Evolutionary conservation across 1,140 invertebrate species (phyloP).

Genomic region (Halotydeus destructor): DNA sequence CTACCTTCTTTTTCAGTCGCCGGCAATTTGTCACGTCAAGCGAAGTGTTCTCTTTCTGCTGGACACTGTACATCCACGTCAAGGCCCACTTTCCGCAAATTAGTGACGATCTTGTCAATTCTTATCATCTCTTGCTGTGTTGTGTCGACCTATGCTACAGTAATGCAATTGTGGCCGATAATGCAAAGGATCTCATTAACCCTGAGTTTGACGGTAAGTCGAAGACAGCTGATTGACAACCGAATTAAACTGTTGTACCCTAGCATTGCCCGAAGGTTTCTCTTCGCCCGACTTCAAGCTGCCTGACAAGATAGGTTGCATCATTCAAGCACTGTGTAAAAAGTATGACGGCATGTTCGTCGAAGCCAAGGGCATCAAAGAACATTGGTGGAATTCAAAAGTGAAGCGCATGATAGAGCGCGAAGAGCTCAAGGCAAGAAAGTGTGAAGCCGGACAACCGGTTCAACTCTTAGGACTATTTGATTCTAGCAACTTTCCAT

Average conservation of each 20-base stretch:
- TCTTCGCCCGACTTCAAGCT: constrained; percentile 38
- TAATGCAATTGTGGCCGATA: constrained; percentile 55
- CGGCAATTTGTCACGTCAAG: constrained; percentile 47
- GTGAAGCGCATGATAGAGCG: constrained; percentile 58
- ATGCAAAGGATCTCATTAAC: constrained; percentile 59
- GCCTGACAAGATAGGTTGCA: constrained; percentile 41
- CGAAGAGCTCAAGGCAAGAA: constrained; percentile 29
- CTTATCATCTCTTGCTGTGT: constrained; percentile 69
- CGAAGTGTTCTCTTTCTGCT: constrained; percentile 74
- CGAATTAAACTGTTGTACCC: constrained; percentile 19
- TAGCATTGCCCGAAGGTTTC: constrained; percentile 47
- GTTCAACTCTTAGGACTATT: constrained; percentile 9
- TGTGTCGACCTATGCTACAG: constrained; percentile 74
- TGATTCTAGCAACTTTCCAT: constrained; percentile 4
- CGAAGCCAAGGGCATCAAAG: constrained; percentile 72
- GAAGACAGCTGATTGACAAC: too few relatives aligned
- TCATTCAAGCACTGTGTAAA: constrained; percentile 60
- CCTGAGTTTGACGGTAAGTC: constrained; percentile 48
- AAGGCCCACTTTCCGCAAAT: constrained; percentile 48
- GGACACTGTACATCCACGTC: constrained; percentile 78
- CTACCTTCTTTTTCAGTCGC: constrained; percentile 18
- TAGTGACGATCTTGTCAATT: constrained; percentile 78
- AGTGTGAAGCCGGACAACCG: too few relatives aligned
- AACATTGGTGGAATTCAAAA: constrained; percentile 60
- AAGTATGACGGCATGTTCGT: constrained; percentile 51